Conservation (phyloP, 1,140 invertebrate species). For the Sitobion miscanthi region DNA sequence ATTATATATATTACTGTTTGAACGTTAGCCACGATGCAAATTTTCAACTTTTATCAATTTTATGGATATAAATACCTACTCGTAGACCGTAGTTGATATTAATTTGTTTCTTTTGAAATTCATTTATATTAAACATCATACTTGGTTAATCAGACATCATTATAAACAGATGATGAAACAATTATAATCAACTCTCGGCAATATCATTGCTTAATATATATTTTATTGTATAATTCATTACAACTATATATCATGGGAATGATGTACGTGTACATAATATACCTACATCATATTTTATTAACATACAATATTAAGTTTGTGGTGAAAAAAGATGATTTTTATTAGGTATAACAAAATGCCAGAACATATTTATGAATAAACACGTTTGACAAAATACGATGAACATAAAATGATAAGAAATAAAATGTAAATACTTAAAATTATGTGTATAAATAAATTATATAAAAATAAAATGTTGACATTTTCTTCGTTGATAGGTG, state of each 20-base stretch:
- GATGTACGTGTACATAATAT: not conserved
- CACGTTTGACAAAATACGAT: not conserved
- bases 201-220: not conserved
- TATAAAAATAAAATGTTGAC: slow-evolving; percentile 11
- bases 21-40: too few relatives aligned
- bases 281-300: not conserved
- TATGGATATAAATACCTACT: too few relatives aligned
- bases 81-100: too few relatives aligned
- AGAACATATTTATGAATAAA: not conserved
- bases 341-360: slow-evolving; percentile 1
- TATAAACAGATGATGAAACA: too few relatives aligned
- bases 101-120: too few relatives aligned
- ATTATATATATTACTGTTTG: too few relatives aligned
- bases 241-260: not conserved
- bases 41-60: too few relatives aligned
- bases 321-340: slow-evolving; percentile 25
- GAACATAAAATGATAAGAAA: slow-evolving; percentile 40
- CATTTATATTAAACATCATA: too few relatives aligned
- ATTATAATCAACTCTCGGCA: too few relatives aligned
- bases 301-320: not conserved
- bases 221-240: not conserved
- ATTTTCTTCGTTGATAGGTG: slow-evolving; percentile 14
- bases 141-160: too few relatives aligned
- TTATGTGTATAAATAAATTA: slow-evolving; percentile 26
- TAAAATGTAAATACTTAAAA: slow-evolving; percentile 19